A percentile compares a stretch with the other conserved stretches of the same genome.
phyloP scores from a whole-genome alignment of 1,140 invertebrate species.

The Heliconius nattereri region DNA sequence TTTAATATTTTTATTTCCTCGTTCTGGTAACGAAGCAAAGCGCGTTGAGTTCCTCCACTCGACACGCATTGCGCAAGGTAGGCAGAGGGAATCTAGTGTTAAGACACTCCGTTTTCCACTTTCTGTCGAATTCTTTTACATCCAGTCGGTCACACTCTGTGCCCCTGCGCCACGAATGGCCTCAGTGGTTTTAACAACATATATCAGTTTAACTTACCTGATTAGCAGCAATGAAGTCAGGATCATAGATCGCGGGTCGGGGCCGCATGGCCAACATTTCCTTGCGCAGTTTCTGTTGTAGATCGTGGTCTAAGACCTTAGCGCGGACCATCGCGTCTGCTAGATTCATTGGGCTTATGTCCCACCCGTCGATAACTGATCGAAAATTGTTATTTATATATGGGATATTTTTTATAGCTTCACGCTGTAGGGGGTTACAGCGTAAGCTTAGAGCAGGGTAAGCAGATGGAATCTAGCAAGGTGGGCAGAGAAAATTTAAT shows the following conservation, averaged over 20 bases:
- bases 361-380: slow-evolving; percentile 94
- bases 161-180: background rate
- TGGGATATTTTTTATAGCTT: background rate
- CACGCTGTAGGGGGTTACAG: too few relatives aligned
- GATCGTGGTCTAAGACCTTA: slow-evolving; percentile 86
- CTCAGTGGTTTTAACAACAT: too few relatives aligned
- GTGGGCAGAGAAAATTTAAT: too few relatives aligned
- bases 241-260: slow-evolving; percentile 92
- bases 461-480: too few relatives aligned
- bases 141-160: background rate
- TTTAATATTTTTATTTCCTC: too few relatives aligned
- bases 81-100: too few relatives aligned
- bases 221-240: slow-evolving; percentile 98
- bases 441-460: too few relatives aligned
- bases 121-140: too few relatives aligned
- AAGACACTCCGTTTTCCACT: too few relatives aligned
- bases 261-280: slow-evolving; percentile 89
- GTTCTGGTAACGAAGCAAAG: too few relatives aligned
- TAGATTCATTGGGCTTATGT: slow-evolving; percentile 93
- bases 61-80: too few relatives aligned
- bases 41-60: too few relatives aligned
- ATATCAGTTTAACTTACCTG: slow-evolving; percentile 83
- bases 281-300: slow-evolving; percentile 88
- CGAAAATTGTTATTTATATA: background rate
- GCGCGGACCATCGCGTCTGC: slow-evolving; percentile 93